phyloP scores from a whole-genome alignment of 2,888 invertebrate genomes.

The Desoria tigrina region DNA sequence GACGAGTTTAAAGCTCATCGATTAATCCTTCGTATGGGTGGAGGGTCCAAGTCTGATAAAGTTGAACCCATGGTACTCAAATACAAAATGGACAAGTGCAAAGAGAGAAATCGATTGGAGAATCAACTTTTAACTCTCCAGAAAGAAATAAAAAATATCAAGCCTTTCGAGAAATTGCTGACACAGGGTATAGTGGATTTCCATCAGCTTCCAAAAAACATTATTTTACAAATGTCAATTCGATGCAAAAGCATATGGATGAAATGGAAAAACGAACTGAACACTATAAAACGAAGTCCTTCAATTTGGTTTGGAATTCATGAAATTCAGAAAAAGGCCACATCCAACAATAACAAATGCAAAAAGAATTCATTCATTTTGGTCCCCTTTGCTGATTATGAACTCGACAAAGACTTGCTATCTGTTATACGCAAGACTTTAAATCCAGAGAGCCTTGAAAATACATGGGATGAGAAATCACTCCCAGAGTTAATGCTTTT shows the following conservation, averaged over 20 bases:
- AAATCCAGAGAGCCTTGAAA: no score
- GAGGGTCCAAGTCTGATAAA: constrained; percentile 26
- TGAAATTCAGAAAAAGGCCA: no score
- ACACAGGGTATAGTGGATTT: no score
- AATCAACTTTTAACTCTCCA: neutral
- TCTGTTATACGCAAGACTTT: no score
- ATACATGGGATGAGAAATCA: no score
- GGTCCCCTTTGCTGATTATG: no score
- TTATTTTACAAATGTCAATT: no score
- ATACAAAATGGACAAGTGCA: neutral
- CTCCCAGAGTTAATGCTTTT: no score
- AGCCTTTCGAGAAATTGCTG: neutral
- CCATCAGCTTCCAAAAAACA: no score
- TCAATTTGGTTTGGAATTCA: neutral
- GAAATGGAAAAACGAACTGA: neutral
- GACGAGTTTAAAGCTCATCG: constrained; percentile 10
- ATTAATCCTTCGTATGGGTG: constrained; percentile 27
- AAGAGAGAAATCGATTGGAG: neutral
- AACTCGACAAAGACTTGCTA: no score
- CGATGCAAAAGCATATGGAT: neutral
- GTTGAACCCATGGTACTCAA: constrained; percentile 14
- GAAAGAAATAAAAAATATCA: neutral
- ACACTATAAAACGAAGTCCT: neutral
- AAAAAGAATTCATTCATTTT: no score
- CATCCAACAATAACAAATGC: no score